A percentile compares a stretch with the other conserved stretches of the same genome.
phyloP scores from a whole-genome alignment of 1,140 invertebrate genomes.

The Anagrus nilaparvatae region DNA sequence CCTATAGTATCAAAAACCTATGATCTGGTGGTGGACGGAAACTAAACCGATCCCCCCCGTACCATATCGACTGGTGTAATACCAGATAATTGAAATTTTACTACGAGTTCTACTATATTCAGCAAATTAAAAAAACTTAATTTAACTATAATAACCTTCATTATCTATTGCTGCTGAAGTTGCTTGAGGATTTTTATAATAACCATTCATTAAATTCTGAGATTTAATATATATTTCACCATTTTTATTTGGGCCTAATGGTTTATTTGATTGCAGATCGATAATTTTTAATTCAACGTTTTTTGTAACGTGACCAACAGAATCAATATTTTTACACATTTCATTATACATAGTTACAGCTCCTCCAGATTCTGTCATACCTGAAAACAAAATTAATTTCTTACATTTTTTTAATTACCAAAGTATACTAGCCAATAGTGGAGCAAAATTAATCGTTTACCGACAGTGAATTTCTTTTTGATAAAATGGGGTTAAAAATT shows the following conservation, averaged over 20 bases:
- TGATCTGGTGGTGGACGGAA: too few relatives aligned
- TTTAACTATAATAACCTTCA: constrained; percentile 42
- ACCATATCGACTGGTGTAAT: too few relatives aligned
- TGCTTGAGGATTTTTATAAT: constrained; percentile 28
- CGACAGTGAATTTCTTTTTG: too few relatives aligned
- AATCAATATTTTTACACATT: constrained; percentile 14
- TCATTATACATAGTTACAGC: not conserved
- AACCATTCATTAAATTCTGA: constrained; percentile 28
- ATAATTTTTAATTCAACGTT: constrained; percentile 27
- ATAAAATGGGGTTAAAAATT: too few relatives aligned
- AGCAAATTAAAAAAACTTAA: not conserved
- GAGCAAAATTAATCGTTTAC: too few relatives aligned
- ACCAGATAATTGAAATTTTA: too few relatives aligned
- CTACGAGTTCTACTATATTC: not conserved
- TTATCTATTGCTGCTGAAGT: constrained; percentile 41
- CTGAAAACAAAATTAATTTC: constrained; percentile 11
- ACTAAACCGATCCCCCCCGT: too few relatives aligned
- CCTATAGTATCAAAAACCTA: too few relatives aligned
- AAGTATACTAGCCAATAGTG: too few relatives aligned
- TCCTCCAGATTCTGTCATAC: constrained; percentile 27
- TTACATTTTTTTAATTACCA: too few relatives aligned
- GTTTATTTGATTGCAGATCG: constrained; percentile 31
- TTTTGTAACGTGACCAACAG: constrained; percentile 21
- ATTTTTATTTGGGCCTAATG: constrained; percentile 26
- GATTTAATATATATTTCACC: constrained; percentile 39